Percentiles rank a stretch among this genome's conserved stretches.
These are phyloP conservation scores for Oncorhynchus nerka DNA, from an alignment of 2,113 vertebrate species.

Conservation along the genomic window DNA sequence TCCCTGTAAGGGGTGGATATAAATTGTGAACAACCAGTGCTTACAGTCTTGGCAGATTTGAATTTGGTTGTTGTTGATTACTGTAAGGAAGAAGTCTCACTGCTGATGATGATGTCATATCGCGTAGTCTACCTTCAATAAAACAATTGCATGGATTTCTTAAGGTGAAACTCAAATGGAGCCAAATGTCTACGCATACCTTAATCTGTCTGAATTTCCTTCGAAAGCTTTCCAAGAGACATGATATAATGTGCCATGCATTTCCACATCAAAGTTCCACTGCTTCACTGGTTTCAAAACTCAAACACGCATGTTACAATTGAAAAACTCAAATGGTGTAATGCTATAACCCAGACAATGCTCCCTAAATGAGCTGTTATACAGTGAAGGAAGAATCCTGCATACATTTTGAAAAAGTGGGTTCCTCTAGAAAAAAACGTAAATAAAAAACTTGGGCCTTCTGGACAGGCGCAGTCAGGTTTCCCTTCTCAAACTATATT, in stretches of 20 bases:
- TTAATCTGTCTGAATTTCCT: conserved; percentile 29
- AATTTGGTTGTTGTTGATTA: no score
- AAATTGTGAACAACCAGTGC: no score
- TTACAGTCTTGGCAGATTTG: no score
- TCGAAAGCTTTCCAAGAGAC: conserved; percentile 49
- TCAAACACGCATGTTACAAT: conserved; percentile 52
- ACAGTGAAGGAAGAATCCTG: conserved; percentile 65
- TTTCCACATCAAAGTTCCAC: conserved; percentile 62
- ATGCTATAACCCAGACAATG: conserved; percentile 61
- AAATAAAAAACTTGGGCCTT: conserved; percentile 58
- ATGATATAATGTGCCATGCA: conserved; percentile 15
- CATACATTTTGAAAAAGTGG: conserved; percentile 62
- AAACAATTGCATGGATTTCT: background rate
- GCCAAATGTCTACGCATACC: conserved; percentile 27
- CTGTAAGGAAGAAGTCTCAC: no score
- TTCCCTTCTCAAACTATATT: conserved; percentile 53
- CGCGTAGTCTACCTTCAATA: no score
- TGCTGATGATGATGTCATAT: no score
- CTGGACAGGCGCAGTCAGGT: conserved; percentile 59
- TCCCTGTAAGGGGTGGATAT: no score
- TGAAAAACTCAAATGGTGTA: conserved; percentile 56
- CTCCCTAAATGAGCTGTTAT: conserved; percentile 57
- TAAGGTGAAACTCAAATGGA: background rate
- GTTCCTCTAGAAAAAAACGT: conserved; percentile 43
- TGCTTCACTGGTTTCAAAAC: conserved; percentile 41